These are phyloP conservation scores for Apis cerana DNA, from an alignment of 1,140 invertebrate species.

Conservation along the genomic window DNA sequence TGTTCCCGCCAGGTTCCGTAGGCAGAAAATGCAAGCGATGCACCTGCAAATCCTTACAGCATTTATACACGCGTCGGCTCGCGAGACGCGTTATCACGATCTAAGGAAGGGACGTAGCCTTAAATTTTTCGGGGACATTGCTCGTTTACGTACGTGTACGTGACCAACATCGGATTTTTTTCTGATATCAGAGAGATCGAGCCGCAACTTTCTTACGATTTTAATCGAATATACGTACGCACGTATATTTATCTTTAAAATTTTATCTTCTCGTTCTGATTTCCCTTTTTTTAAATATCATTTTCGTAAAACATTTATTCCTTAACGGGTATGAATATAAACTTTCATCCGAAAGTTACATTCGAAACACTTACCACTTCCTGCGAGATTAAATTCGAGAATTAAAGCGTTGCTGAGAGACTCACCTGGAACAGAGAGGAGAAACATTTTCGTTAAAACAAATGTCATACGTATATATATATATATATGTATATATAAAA, in stretches of 20 bases:
- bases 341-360: too few relatives aligned
- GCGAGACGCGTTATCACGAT: constrained; percentile 44
- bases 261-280: too few relatives aligned
- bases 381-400: not conserved
- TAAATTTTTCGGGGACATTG: constrained; percentile 29
- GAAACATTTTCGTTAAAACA: not conserved
- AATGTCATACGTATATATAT: not conserved
- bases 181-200: constrained; percentile 26
- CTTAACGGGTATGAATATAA: too few relatives aligned
- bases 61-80: constrained; percentile 17
- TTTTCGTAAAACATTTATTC: not conserved
- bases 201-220: not conserved
- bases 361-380: constrained; percentile 4
- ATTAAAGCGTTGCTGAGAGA: not conserved
- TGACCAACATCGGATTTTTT: constrained; percentile 37
- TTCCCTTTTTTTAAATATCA: not conserved
- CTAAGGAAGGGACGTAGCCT: not conserved
- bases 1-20: not conserved
- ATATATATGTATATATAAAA: not conserved
- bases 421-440: constrained; percentile 70
- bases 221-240: not conserved
- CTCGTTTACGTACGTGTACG: constrained; percentile 45
- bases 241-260: too few relatives aligned
- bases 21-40: constrained; percentile 16
- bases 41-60: constrained; percentile 40